phyloP scores from a whole-genome alignment of 1,140 invertebrate genomes.

The Lordiphosa stackelbergi region DNA sequence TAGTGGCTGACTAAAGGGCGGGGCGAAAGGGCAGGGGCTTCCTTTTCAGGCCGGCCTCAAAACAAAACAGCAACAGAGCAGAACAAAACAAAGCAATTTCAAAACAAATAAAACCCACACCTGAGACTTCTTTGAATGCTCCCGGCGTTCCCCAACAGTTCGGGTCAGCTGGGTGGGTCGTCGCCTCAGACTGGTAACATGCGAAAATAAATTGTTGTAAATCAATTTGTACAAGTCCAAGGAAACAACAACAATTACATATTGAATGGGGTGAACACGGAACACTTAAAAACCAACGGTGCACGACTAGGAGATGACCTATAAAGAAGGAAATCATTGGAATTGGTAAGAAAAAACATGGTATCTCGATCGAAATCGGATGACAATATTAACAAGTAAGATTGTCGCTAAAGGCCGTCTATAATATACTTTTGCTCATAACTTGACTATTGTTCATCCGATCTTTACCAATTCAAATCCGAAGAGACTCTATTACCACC shows the following conservation, averaged over 20 bases:
- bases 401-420: no score
- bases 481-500: no score
- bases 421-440: no score
- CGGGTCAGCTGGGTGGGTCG: slow-evolving; percentile 34
- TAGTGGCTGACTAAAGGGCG: slow-evolving; percentile 22
- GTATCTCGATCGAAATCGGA: no score
- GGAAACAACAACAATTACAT: slow-evolving; percentile 59
- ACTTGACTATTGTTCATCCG: no score
- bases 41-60: slow-evolving; percentile 20
- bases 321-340: no score
- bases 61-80: slow-evolving; percentile 25
- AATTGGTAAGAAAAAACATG: no score
- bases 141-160: slow-evolving; percentile 18
- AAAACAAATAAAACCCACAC: slow-evolving; percentile 68
- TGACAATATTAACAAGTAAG: no score
- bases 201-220: slow-evolving; percentile 67
- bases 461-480: no score
- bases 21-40: slow-evolving; percentile 26
- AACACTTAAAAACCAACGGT: background rate
- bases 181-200: slow-evolving; percentile 35
- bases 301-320: slow-evolving; percentile 16
- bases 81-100: slow-evolving; percentile 57
- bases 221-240: slow-evolving; percentile 63
- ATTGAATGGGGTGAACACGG: slow-evolving; percentile 24
- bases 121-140: slow-evolving; percentile 38